These are phyloP conservation scores for Miichthys miiuy DNA, from an alignment of 2,797 vertebrate genomes.

Conservation along the genomic window DNA sequence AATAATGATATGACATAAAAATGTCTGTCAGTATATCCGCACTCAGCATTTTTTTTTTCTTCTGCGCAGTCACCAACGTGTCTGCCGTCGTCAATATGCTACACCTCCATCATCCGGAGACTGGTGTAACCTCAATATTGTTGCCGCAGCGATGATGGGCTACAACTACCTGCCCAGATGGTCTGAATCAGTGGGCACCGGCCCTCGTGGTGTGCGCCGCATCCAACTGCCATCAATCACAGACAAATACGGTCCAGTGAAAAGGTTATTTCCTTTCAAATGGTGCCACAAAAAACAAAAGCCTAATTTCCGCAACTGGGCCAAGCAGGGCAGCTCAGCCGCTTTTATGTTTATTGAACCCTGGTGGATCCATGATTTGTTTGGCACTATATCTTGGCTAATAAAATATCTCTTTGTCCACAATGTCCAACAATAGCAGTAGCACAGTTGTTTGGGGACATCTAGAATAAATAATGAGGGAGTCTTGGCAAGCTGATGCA, in stretches of 20 bases:
- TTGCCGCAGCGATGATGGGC: constrained; percentile 26
- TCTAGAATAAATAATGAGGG: constrained; percentile 28
- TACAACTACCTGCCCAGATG: constrained; percentile 68
- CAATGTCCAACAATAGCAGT: constrained; percentile 6
- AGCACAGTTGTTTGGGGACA: constrained; percentile 30
- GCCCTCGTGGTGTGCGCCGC: not conserved
- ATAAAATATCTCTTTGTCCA: constrained; percentile 33
- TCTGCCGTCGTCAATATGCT: not conserved
- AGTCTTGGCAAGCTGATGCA: constrained; percentile 4
- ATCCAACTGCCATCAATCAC: constrained; percentile 67
- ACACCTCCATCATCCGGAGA: constrained; percentile 10
- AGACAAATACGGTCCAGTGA: constrained; percentile 45
- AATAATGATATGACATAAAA: constrained; percentile 25
- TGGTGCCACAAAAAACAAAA: constrained; percentile 44
- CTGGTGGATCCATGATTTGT: constrained; percentile 23
- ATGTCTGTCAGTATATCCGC: constrained; percentile 14
- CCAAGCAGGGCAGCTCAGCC: constrained; percentile 19
- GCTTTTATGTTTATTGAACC: constrained; percentile 31
- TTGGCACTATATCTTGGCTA: constrained; percentile 22
- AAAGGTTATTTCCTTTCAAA: constrained; percentile 54
- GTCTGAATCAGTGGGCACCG: constrained; percentile 51
- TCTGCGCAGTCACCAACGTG: not conserved
- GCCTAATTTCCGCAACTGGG: not conserved
- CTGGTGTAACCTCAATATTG: constrained; percentile 5
- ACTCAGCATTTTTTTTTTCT: constrained; percentile 25